A percentile compares a stretch with the other conserved stretches of the same genome.
Evolutionary conservation across 2,888 invertebrate genomes (phyloP).

Genomic region (Euplexia lucipara): DNA sequence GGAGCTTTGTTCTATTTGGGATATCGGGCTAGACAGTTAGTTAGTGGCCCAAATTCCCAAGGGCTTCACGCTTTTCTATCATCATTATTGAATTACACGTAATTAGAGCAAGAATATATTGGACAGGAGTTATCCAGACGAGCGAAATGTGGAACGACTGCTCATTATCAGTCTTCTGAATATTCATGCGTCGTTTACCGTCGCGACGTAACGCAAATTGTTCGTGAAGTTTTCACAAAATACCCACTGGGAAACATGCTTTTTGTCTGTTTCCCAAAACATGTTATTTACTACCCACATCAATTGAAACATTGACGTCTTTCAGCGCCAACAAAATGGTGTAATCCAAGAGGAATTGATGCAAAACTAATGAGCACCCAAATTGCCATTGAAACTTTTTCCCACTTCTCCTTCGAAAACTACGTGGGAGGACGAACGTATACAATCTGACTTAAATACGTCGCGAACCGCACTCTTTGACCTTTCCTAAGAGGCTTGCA

Average conservation of each 20-base stretch:
- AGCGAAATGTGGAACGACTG: conserved; percentile 79
- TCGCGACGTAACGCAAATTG: conserved; percentile 62
- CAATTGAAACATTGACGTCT: conserved; percentile 14
- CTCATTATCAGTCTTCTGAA: conserved; percentile 80
- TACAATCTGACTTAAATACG: conserved; percentile 30
- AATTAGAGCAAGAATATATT: conserved; percentile 62
- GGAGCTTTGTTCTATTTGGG: conserved; percentile 33
- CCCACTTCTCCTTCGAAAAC: conserved; percentile 24
- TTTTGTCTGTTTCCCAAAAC: conserved; percentile 22
- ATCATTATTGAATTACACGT: conserved; percentile 55
- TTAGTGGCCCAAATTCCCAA: conserved; percentile 42
- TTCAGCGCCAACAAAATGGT: background rate
- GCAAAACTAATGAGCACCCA: conserved; percentile 41
- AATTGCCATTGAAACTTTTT: conserved; percentile 46
- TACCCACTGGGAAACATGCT: conserved; percentile 40
- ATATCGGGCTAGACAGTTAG: conserved; percentile 42
- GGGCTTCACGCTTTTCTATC: conserved; percentile 22
- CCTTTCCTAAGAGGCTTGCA: conserved; percentile 66
- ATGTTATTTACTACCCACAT: conserved; percentile 17
- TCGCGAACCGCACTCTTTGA: conserved; percentile 60
- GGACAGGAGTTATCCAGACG: conserved; percentile 69
- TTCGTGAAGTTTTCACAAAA: conserved; percentile 55
- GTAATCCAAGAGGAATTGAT: conserved; percentile 33
- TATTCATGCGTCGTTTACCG: conserved; percentile 79
- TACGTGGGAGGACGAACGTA: conserved; percentile 45